phyloP scores from a whole-genome alignment of 2,113 vertebrate species.

The Eurypyga helias region DNA sequence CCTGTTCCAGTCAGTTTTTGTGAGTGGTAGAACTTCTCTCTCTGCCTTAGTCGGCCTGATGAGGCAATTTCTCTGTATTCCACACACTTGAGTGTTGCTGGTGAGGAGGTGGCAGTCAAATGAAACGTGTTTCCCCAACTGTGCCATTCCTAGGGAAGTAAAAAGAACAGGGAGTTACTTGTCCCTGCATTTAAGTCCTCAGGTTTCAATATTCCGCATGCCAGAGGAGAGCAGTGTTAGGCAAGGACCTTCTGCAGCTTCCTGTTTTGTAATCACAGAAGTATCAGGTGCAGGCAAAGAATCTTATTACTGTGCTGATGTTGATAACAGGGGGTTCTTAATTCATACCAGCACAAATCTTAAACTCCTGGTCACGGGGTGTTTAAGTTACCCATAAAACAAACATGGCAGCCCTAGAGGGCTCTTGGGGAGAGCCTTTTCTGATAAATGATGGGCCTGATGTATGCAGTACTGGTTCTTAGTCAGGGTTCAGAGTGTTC shows the following conservation, averaged over 20 bases:
- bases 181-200: not conserved
- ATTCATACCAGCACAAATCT: not conserved
- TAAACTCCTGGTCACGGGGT: not conserved
- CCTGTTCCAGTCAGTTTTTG: not conserved
- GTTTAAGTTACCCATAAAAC: not conserved
- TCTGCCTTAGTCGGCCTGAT: not conserved
- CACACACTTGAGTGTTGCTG: not conserved
- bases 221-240: not conserved
- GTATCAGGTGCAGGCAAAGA: not conserved
- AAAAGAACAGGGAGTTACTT: not conserved
- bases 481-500: not conserved
- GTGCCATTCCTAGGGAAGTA: not conserved
- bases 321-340: not conserved
- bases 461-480: not conserved
- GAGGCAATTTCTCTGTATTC: not conserved
- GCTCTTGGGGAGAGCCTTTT: not conserved
- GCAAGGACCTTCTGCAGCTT: not conserved
- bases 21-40: not conserved
- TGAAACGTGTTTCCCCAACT: not conserved
- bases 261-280: not conserved
- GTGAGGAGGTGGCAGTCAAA: not conserved
- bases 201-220: not conserved
- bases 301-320: not conserved
- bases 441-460: not conserved
- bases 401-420: not conserved